Evolutionary conservation across 2,888 invertebrate genomes (phyloP).

Genomic region (Trypoxylon attenuatum): DNA sequence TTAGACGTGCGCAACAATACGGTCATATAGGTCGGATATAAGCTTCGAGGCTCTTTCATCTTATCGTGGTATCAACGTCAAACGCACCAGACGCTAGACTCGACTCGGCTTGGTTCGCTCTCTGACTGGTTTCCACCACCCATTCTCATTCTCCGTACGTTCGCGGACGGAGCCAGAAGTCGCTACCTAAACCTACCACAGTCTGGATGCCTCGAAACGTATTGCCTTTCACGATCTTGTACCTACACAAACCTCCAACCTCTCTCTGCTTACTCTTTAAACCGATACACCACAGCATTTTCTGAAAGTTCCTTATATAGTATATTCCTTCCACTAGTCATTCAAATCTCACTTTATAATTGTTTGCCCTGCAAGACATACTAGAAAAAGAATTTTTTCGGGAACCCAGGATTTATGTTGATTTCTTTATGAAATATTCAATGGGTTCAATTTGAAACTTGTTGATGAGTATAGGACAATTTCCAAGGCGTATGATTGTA

Average conservation of each 20-base stretch:
- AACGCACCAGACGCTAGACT: slow-evolving; percentile 71
- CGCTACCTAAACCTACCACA: slow-evolving; percentile 57
- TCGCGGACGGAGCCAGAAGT: slow-evolving; percentile 58
- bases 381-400: too few relatives aligned
- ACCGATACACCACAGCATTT: too few relatives aligned
- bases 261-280: neutral
- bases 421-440: too few relatives aligned
- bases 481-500: slow-evolving; percentile 8
- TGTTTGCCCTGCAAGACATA: neutral
- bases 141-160: slow-evolving; percentile 66
- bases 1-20: slow-evolving; percentile 72
- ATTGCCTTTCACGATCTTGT: slow-evolving; percentile 44
- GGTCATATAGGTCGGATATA: slow-evolving; percentile 70
- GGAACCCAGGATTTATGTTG: too few relatives aligned
- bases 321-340: neutral
- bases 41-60: slow-evolving; percentile 74
- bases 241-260: neutral
- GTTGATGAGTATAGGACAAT: too few relatives aligned
- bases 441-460: too few relatives aligned
- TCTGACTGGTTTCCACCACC: slow-evolving; percentile 64
- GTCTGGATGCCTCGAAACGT: slow-evolving; percentile 58
- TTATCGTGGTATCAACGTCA: slow-evolving; percentile 75
- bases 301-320: neutral
- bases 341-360: neutral
- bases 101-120: slow-evolving; percentile 64